These are phyloP conservation scores for Bombus affinis DNA, from an alignment of 1,140 invertebrate genomes.

Conservation along the genomic window DNA sequence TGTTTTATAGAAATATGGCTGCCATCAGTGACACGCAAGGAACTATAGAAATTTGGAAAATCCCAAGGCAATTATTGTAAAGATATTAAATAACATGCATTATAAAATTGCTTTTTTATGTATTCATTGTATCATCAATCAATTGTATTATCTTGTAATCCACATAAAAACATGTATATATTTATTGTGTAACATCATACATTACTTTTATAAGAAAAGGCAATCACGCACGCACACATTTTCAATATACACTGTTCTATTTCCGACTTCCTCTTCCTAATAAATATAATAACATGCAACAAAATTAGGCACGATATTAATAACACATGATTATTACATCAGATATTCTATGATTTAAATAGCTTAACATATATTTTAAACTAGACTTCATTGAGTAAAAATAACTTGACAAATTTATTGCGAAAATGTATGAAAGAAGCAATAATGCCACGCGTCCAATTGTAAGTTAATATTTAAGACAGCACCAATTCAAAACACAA, in stretches of 20 bases:
- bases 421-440: neutral
- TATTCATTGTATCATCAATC: neutral
- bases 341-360: neutral
- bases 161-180: neutral
- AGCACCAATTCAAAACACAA: no score
- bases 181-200: slow-evolving; percentile 15
- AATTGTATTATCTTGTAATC: neutral
- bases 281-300: neutral
- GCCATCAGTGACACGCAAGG: slow-evolving; percentile 74
- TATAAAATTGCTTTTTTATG: neutral
- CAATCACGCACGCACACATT: neutral
- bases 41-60: slow-evolving; percentile 79
- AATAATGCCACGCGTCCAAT: neutral
- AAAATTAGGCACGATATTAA: neutral
- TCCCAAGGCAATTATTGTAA: slow-evolving; percentile 70
- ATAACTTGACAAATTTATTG: slow-evolving; percentile 11
- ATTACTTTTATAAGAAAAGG: slow-evolving; percentile 4
- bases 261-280: neutral
- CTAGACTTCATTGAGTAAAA: neutral
- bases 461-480: no score
- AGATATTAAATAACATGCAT: neutral
- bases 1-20: slow-evolving; percentile 75
- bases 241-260: neutral
- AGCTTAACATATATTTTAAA: neutral
- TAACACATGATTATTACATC: neutral